Evolutionary conservation across 2,888 invertebrate species (phyloP).

Genomic region (Pimpla rufipes): DNA sequence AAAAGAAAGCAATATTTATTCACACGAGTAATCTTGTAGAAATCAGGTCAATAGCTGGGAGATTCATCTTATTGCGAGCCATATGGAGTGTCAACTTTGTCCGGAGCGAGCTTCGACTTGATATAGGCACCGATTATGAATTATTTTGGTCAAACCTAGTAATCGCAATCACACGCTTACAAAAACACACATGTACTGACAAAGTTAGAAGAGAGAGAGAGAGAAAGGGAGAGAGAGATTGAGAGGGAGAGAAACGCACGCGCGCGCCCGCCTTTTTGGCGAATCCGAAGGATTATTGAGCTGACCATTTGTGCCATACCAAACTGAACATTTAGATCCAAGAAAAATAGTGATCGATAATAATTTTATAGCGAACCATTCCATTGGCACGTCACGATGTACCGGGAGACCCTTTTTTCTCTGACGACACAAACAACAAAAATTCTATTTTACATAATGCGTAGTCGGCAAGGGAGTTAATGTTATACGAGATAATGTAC

Average conservation of each 20-base stretch:
- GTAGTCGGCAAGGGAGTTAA: constrained; percentile 74
- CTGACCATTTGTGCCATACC: constrained; percentile 81
- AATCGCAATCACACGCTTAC: constrained; percentile 52
- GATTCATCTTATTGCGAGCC: constrained; percentile 9
- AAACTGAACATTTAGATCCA: constrained; percentile 70
- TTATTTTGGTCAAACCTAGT: constrained; percentile 39
- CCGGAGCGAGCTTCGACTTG: constrained; percentile 6
- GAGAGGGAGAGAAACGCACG: not conserved
- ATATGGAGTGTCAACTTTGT: not conserved
- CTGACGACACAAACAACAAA: constrained; percentile 73
- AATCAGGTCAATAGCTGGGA: not conserved
- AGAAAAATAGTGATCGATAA: constrained; percentile 55
- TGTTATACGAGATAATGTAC: constrained; percentile 71
- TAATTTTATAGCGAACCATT: constrained; percentile 68
- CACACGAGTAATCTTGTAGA: constrained; percentile 10
- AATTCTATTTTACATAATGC: constrained; percentile 80
- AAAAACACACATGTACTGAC: constrained; percentile 30
- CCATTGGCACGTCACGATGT: constrained; percentile 73
- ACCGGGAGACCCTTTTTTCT: constrained; percentile 72
- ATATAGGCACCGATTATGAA: constrained; percentile 7
- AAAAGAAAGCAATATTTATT: constrained; percentile 29
- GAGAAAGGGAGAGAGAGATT: not conserved
- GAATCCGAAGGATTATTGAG: constrained; percentile 74
- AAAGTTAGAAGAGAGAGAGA: constrained; percentile 5
- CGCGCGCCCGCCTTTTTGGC: constrained; percentile 20